phyloP scores from a whole-genome alignment of 1,140 invertebrate genomes.

The Drosophila subobscura region DNA sequence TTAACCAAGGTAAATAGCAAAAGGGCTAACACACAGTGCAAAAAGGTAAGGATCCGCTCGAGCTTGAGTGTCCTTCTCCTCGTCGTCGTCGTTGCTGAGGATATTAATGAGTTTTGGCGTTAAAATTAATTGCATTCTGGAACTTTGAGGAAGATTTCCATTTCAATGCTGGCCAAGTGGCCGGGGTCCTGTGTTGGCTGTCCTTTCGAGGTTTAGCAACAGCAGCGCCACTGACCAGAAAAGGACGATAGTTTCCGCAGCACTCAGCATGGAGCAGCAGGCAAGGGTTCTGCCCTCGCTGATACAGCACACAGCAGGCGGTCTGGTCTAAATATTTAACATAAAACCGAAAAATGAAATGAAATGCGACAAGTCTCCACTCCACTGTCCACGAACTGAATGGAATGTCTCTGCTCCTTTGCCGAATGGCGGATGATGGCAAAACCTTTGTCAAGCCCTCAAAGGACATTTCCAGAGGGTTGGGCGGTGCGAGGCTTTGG shows the following conservation, averaged over 20 bases:
- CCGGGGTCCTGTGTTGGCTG: background rate
- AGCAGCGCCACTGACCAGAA: slow-evolving; percentile 11
- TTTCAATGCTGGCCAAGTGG: slow-evolving; percentile 45
- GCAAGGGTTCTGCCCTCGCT: slow-evolving; percentile 51
- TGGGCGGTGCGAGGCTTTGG: background rate
- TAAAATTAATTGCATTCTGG: slow-evolving; percentile 79
- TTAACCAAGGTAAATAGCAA: slow-evolving; percentile 80
- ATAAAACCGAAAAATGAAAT: slow-evolving; percentile 68
- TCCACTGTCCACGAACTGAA: slow-evolving; percentile 7
- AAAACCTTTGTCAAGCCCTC: slow-evolving; percentile 39
- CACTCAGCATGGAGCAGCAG: slow-evolving; percentile 15
- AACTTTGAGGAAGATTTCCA: slow-evolving; percentile 64
- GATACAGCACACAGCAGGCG: slow-evolving; percentile 63
- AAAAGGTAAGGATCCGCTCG: slow-evolving; percentile 59
- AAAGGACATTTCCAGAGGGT: slow-evolving; percentile 6
- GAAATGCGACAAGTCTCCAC: slow-evolving; percentile 49
- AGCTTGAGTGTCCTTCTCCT: slow-evolving; percentile 41
- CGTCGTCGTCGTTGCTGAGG: slow-evolving; percentile 13
- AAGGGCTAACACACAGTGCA: slow-evolving; percentile 48
- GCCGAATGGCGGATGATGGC: background rate
- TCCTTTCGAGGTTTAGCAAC: slow-evolving; percentile 48
- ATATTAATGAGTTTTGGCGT: slow-evolving; percentile 82
- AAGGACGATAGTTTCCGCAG: slow-evolving; percentile 55
- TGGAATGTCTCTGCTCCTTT: slow-evolving; percentile 1
- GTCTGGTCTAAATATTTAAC: slow-evolving; percentile 54